A percentile compares a stretch with the other conserved stretches of the same genome.
Conservation (phyloP, 2,797 vertebrate species). For the Coregonus ussuriensis region DNA sequence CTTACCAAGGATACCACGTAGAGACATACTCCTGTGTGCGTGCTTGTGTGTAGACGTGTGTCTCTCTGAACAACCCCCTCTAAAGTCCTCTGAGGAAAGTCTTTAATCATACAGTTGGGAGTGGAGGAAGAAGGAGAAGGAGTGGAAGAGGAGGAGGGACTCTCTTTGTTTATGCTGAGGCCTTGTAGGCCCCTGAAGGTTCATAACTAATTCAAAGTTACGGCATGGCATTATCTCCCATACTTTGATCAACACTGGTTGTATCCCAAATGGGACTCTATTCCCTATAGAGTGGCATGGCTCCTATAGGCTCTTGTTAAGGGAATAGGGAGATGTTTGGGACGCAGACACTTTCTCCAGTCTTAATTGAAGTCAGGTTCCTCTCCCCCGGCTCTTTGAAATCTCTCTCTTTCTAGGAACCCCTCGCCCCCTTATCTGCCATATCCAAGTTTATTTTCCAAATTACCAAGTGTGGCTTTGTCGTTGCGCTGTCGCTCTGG, state of each 20-base stretch:
- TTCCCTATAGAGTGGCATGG: neutral
- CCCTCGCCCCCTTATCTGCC: neutral
- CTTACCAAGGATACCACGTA: neutral
- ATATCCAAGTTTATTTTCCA: conserved; percentile 9
- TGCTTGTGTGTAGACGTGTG: neutral
- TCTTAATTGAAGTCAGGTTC: conserved; percentile 10
- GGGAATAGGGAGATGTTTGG: neutral
- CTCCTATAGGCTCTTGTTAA: neutral
- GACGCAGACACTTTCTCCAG: neutral
- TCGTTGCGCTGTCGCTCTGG: neutral
- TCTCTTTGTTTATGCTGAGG: neutral
- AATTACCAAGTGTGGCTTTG: conserved; percentile 12
- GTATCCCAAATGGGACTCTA: neutral
- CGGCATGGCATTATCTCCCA: conserved; percentile 11
- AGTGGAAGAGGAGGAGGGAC: neutral
- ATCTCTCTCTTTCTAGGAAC: neutral
- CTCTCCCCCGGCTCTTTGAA: conserved; percentile 13
- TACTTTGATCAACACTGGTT: neutral
- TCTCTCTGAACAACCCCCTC: neutral
- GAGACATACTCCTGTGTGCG: neutral
- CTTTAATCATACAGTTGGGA: neutral
- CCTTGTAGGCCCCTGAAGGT: neutral
- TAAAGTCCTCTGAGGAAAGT: neutral
- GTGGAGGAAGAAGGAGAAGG: neutral
- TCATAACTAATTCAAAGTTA: conserved; percentile 8